Conservation (phyloP, 1,140 invertebrate genomes). For the Liolophura sinensis region DNA sequence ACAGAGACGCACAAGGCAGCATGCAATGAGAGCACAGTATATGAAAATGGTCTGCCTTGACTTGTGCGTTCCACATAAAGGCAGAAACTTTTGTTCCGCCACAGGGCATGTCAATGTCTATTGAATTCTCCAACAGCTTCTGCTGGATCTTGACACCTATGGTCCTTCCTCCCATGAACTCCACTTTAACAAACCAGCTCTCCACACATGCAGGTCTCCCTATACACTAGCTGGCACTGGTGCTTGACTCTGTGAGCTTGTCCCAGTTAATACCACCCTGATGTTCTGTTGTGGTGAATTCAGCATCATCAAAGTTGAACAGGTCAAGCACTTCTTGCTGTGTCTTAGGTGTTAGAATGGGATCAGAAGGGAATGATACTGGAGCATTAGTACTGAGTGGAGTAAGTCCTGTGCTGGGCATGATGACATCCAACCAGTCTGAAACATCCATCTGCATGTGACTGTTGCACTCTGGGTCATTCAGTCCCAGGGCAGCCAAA, state of each 20-base stretch:
- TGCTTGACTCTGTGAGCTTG: conserved; percentile 41
- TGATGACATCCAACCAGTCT: conserved; percentile 74
- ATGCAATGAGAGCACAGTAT: too few species aligned
- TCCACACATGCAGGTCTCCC: not conserved
- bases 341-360: conserved; percentile 64
- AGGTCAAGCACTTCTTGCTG: conserved; percentile 70
- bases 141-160: too few species aligned
- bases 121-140: too few species aligned
- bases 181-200: too few species aligned
- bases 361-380: conserved; percentile 63
- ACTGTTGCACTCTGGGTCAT: conserved; percentile 35
- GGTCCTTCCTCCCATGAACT: too few species aligned
- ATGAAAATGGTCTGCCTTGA: too few species aligned
- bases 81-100: too few species aligned
- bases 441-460: conserved; percentile 72
- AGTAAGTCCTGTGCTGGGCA: conserved; percentile 58
- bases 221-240: conserved; percentile 9
- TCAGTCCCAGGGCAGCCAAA: conserved; percentile 28
- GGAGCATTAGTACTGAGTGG: conserved; percentile 47
- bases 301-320: conserved; percentile 72
- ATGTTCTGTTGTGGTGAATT: conserved; percentile 68
- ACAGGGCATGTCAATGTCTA: too few species aligned
- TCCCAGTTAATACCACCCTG: conserved; percentile 48
- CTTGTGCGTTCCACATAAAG: too few species aligned
- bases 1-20: too few species aligned